Base-by-base conservation (phyloP, 1,140 invertebrate genomes). In the Tetraneura akinire region DNA sequence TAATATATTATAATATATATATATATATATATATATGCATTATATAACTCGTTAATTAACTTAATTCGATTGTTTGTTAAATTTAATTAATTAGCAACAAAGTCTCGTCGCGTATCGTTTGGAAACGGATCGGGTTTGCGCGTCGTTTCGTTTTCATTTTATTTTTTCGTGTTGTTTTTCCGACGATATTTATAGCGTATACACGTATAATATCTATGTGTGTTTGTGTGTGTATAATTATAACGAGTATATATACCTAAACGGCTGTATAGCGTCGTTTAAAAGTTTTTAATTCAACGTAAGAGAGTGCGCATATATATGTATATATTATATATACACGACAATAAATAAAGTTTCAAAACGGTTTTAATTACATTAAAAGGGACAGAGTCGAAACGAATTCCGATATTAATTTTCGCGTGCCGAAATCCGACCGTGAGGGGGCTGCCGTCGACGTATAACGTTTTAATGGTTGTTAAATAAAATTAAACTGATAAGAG, bases 201-300 rank as follows among this genome's bases (percentile, higher is more conserved):
- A 14, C 10, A 42, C 2, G 45, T 26, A 70, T n/a, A n/a, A 10
- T 53, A 53, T 53, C 18, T 6, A n/a, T 18, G 8, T 53, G n/a
- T 8, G 2, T 3, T 14, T 8, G 16, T 53, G 8, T 37, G 8
- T 37, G 8, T n/a, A n/a, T n/a, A n/a, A n/a, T n/a, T n/a, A n/a
- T 21, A 11, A 11, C 10, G 53, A 23, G 55, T 23, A 26, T 5
- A 14, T 13, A 11, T 26, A 14, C 5, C 13, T n/a, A 37, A n/a
- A 18, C 16, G 8, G 26, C 47, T n/a, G n/a, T n/a, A n/a, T n/a
- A 10, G 49, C 29, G 55, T 37, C 74, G 55, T 62, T 78, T 62
- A 78, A 78, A 78, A 78, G 74, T 78, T 78, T 76, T 78, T 78
- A 78, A 78, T 78, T 78, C 74, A n/a, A 78, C n/a, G 74, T 78